Percentiles rank a stretch among this genome's conserved stretches.
These are phyloP conservation scores for Garra rufa DNA, from an alignment of 2,113 vertebrate species.

Conservation along the genomic window DNA sequence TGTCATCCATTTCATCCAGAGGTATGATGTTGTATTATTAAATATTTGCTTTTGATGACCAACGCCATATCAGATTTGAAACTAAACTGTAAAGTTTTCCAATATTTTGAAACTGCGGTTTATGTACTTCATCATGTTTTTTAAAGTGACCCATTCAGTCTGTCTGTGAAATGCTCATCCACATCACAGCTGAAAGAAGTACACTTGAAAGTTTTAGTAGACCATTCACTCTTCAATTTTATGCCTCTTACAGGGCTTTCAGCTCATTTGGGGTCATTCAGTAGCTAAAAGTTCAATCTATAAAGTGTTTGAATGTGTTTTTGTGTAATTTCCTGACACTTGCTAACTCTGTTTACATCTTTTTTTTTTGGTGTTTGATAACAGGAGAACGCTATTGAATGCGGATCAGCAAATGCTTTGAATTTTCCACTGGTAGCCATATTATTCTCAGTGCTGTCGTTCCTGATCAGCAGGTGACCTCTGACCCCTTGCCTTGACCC, in stretches of 20 bases:
- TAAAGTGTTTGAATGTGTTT: not conserved
- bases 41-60: conserved; percentile 22
- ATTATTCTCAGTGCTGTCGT: conserved; percentile 78
- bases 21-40: conserved; percentile 66
- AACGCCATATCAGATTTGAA: not conserved
- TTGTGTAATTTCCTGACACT: not conserved
- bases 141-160: not conserved
- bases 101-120: too few relatives aligned
- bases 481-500: conserved; percentile 55
- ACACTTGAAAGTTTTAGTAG: not conserved
- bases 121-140: not conserved
- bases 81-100: not conserved
- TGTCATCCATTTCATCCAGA: conserved; percentile 97
- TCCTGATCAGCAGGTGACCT: conserved; percentile 89
- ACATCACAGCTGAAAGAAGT: not conserved
- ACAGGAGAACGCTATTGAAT: conserved; percentile 95
- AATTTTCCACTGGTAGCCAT: conserved; percentile 69
- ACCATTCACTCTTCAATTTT: not conserved
- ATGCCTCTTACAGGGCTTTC: not conserved
- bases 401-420: conserved; percentile 82
- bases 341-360: not conserved
- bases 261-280: not conserved
- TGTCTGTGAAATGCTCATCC: not conserved
- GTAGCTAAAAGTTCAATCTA: not conserved
- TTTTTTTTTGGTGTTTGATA: conserved; percentile 3